These are phyloP conservation scores for Drosophila pruinosa DNA, from an alignment of 1,140 invertebrate genomes.

Conservation along the genomic window DNA sequence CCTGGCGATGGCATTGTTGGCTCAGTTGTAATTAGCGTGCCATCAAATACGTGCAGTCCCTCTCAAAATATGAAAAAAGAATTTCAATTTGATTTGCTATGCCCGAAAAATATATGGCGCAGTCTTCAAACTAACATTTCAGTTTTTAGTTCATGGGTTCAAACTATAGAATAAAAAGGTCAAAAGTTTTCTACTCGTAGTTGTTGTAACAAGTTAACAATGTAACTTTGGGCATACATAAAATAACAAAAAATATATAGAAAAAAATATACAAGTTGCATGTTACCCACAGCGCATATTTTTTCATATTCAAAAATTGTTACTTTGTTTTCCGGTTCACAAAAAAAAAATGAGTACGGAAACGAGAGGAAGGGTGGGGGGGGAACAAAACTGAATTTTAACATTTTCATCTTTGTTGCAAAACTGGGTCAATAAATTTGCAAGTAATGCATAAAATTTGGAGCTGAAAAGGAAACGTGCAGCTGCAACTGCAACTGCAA, in stretches of 20 bases:
- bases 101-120: neutral
- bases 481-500: slow-evolving; percentile 4
- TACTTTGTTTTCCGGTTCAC: slow-evolving; percentile 40
- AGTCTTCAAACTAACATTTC: slow-evolving; percentile 20
- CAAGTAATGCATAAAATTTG: slow-evolving; percentile 52
- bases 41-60: neutral
- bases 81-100: neutral
- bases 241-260: neutral
- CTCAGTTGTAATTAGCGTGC: slow-evolving; percentile 11
- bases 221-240: slow-evolving; percentile 35
- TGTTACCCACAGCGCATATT: slow-evolving; percentile 10
- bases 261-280: neutral
- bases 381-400: slow-evolving; percentile 31
- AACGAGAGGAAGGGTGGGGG: neutral
- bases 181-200: slow-evolving; percentile 23
- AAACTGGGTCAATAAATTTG: slow-evolving; percentile 53
- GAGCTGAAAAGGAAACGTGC: slow-evolving; percentile 15
- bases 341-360: slow-evolving; percentile 9
- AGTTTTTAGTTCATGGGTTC: slow-evolving; percentile 3
- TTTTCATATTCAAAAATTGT: slow-evolving; percentile 32
- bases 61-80: neutral
- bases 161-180: neutral
- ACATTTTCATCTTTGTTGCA: slow-evolving; percentile 49
- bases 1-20: slow-evolving; percentile 1
- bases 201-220: slow-evolving; percentile 28